Evolutionary conservation across 2,797 vertebrate genomes (phyloP).

Genomic region (Oreortyx pictus): DNA sequence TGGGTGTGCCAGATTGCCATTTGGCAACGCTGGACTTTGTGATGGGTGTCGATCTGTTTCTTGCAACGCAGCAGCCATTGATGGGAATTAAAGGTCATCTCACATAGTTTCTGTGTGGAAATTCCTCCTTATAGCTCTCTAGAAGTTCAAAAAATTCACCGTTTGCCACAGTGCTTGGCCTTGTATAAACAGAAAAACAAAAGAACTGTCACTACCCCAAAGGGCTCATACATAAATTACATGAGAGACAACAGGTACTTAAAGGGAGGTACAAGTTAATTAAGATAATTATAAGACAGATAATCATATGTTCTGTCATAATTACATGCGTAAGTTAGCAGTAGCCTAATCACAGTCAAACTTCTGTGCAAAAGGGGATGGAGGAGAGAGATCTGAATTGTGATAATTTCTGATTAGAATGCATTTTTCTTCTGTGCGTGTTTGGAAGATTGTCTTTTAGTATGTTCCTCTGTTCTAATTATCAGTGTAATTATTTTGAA

Average conservation of each 20-base stretch:
- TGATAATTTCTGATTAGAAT: not conserved
- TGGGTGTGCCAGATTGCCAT: not conserved
- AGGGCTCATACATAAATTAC: not conserved
- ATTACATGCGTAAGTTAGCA: not conserved
- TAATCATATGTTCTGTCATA: not conserved
- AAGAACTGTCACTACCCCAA: not conserved
- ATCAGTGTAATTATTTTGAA: not conserved
- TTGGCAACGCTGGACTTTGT: not conserved
- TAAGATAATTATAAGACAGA: not conserved
- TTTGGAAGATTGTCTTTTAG: not conserved
- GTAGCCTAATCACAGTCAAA: not conserved
- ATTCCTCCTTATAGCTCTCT: not conserved
- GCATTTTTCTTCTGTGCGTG: not conserved
- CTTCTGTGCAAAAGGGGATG: not conserved
- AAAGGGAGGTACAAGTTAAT: slow-evolving; percentile 10
- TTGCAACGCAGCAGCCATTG: not conserved
- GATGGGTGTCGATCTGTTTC: not conserved
- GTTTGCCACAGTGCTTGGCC: not conserved
- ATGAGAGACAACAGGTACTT: not conserved
- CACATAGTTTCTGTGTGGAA: not conserved
- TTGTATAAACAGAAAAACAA: slow-evolving; percentile 1
- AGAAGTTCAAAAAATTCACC: not conserved
- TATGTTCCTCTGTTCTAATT: not conserved
- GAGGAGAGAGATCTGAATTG: slow-evolving; percentile 6
- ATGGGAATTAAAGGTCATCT: not conserved